Conservation (phyloP, 2,797 vertebrate genomes). For the Zalophus californianus region DNA sequence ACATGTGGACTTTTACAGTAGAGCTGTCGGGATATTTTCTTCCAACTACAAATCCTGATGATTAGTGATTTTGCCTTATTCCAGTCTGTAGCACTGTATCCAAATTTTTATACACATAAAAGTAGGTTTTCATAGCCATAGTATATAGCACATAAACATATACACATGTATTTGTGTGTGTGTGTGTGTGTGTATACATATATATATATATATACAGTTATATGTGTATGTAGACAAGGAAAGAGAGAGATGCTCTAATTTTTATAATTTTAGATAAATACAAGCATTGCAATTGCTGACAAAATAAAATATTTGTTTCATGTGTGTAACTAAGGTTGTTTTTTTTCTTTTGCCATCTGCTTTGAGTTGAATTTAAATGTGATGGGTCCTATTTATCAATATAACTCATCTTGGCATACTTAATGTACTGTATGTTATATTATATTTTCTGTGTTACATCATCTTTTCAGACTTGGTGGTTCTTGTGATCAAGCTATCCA, state of each 20-base stretch:
- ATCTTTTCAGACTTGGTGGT: background rate
- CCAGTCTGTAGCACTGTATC: background rate
- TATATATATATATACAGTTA: background rate
- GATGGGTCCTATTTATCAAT: background rate
- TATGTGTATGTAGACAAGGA: background rate
- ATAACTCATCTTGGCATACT: background rate
- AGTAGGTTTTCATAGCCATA: background rate
- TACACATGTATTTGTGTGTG: background rate
- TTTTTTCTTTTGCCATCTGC: background rate
- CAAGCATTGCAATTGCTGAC: background rate
- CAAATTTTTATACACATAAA: background rate
- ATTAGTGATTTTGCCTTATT: background rate
- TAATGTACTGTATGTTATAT: fast-evolving
- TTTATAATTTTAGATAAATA: background rate
- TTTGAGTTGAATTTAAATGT: background rate
- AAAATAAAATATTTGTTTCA: background rate
- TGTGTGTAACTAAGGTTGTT: background rate
- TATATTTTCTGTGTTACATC: background rate
- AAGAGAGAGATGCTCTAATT: background rate
- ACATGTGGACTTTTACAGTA: background rate
- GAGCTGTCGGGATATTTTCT: background rate
- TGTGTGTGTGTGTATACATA: background rate
- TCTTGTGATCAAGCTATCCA: background rate
- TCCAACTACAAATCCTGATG: background rate
- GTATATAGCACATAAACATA: background rate